phyloP scores from a whole-genome alignment of 2,113 vertebrate species.

The Colossoma macropomum region DNA sequence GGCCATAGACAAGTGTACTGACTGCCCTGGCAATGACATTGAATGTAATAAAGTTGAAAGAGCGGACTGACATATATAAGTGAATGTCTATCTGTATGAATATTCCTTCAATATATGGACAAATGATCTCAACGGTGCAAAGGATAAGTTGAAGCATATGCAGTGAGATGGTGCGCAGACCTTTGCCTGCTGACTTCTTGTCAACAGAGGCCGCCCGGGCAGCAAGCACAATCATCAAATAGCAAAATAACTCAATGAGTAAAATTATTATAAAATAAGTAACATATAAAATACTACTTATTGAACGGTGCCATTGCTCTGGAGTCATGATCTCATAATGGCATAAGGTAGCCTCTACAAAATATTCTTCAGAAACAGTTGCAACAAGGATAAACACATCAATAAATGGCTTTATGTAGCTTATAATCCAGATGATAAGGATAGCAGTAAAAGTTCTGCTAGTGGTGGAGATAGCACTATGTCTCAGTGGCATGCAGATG shows the following conservation, averaged over 20 bases:
- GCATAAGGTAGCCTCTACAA: slow-evolving; percentile 38
- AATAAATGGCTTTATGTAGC: slow-evolving; percentile 27
- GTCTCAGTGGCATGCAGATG: slow-evolving; percentile 59
- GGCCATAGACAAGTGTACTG: slow-evolving; percentile 60
- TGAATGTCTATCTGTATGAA: slow-evolving; percentile 32
- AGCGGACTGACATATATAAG: slow-evolving; percentile 22
- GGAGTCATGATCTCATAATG: slow-evolving; percentile 53
- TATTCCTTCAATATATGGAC: slow-evolving; percentile 47
- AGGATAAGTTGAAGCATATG: slow-evolving; percentile 60
- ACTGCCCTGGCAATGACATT: slow-evolving; percentile 55
- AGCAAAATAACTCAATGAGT: slow-evolving; percentile 45
- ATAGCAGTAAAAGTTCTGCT: slow-evolving; percentile 34
- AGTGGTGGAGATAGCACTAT: slow-evolving; percentile 42
- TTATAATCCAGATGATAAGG: slow-evolving; percentile 41
- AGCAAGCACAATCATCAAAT: slow-evolving; percentile 54
- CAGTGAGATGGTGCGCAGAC: slow-evolving; percentile 55
- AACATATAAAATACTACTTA: slow-evolving; percentile 28
- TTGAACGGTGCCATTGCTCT: slow-evolving; percentile 21
- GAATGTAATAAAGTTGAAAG: slow-evolving; percentile 55
- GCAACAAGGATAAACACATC: slow-evolving; percentile 45
- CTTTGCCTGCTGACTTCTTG: slow-evolving; percentile 54
- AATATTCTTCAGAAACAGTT: slow-evolving; percentile 15
- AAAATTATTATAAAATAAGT: slow-evolving; percentile 34
- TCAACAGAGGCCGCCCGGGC: slow-evolving; percentile 49
- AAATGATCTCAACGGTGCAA: slow-evolving; percentile 41